Conservation (phyloP, 2,797 vertebrate species). For the Limosa lapponica region DNA sequence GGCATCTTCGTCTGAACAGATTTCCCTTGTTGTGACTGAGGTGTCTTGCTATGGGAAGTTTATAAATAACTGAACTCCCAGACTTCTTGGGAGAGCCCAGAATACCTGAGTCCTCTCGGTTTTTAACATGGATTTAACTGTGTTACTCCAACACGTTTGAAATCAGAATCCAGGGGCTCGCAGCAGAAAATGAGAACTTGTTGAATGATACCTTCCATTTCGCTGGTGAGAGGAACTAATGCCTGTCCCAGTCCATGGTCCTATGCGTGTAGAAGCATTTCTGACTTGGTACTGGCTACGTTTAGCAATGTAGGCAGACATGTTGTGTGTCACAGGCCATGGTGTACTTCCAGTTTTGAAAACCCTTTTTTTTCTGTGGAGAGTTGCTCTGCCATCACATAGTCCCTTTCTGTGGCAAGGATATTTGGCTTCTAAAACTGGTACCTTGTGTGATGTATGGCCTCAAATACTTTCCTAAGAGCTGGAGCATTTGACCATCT, state of each 20-base stretch:
- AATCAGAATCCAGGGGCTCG: background rate
- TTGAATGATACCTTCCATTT: background rate
- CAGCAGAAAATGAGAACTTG: accelerated
- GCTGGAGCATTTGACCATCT: background rate
- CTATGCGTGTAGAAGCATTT: background rate
- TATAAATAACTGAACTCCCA: background rate
- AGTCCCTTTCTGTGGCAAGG: background rate
- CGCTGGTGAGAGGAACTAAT: background rate
- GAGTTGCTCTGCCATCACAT: background rate
- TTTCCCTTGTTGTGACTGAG: background rate
- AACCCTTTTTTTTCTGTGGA: background rate
- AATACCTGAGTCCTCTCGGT: background rate
- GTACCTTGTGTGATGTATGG: background rate
- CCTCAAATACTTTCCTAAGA: background rate
- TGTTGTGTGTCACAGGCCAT: accelerated
- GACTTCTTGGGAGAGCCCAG: background rate
- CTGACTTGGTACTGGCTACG: background rate
- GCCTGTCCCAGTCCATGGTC: accelerated
- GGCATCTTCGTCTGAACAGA: background rate
- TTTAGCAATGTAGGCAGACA: background rate
- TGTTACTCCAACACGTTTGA: background rate
- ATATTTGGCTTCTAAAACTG: background rate
- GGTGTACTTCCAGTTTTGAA: background rate
- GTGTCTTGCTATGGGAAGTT: background rate
- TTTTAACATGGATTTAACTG: background rate